Conservation (phyloP, 2,888 invertebrate species). For the Drosophila mulleri region DNA sequence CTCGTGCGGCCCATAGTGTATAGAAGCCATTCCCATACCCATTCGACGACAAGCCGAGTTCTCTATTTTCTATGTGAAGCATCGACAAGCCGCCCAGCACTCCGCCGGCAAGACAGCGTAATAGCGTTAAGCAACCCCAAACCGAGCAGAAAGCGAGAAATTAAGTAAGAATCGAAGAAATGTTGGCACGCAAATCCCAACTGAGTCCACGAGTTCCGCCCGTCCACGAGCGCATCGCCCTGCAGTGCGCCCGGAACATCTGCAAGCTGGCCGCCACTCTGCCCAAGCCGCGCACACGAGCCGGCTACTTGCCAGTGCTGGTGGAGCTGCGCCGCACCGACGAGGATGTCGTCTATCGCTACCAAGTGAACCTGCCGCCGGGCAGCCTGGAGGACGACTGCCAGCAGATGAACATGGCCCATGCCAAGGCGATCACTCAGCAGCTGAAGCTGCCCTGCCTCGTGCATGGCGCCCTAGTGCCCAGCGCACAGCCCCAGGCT, state of each 20-base stretch:
- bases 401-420: slow-evolving; percentile 3
- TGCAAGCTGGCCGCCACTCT: slow-evolving; percentile 39
- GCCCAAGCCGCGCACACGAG: slow-evolving; percentile 42
- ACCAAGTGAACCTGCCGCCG: slow-evolving; percentile 62
- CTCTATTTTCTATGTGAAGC: slow-evolving; percentile 60
- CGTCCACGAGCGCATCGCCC: slow-evolving; percentile 59
- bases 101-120: slow-evolving; percentile 20
- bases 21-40: slow-evolving; percentile 45
- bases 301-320: slow-evolving; percentile 58
- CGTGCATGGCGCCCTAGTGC: slow-evolving; percentile 11
- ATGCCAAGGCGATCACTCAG: slow-evolving; percentile 29
- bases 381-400: background rate
- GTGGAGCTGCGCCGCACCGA: slow-evolving; percentile 59
- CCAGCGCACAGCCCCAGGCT: background rate
- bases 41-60: slow-evolving; percentile 47
- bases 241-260: slow-evolving; percentile 59
- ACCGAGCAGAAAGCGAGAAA: background rate
- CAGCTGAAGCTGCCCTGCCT: slow-evolving; percentile 35
- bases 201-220: slow-evolving; percentile 30
- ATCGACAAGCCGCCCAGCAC: slow-evolving; percentile 22
- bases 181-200: slow-evolving; percentile 43
- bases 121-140: slow-evolving; percentile 2
- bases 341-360: slow-evolving; percentile 46
- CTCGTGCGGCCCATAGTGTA: slow-evolving; percentile 54
- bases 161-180: slow-evolving; percentile 1